Base-by-base conservation (phyloP, 2,888 invertebrate species). In the Epirrhoe alternata region DNA sequence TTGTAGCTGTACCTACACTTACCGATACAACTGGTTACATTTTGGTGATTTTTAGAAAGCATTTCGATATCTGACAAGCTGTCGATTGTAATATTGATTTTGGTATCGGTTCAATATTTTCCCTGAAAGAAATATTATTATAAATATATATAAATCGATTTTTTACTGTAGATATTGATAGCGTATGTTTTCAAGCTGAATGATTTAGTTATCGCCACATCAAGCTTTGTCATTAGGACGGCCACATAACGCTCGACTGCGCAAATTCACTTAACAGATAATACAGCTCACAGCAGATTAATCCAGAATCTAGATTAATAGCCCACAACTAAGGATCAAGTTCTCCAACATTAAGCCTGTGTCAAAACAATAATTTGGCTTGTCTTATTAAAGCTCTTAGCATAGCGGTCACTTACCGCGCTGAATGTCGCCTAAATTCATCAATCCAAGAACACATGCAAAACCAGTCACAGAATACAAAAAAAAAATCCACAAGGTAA, bases 241-340 rank as follows among this genome's bases (percentile, higher is more conserved):
- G 33, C 55, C 51, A 45, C 45, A 51, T 47, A 31, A 42, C 31
- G 50, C 42, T 52, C 53, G 17, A 59, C 47, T 59, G 53, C 35
- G 52, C 33, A 30, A 53, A 63, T 63, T 52, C 51, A 5, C 30
- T 30, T 24, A 50, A 35, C 12, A 38, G 53, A 58, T 49, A 47
- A 55, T 59, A n/a, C 49, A 65, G 31, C 16, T 17, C 61, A 45
- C 47, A 49, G 52, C 31, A 45, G 56, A 57, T 49, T 49, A 52
- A 61, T 53, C 57, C 52, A 58, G 53, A 61, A 61, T 53, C 57
- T 56, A 58, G 57, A 61, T 58, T 35, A 56, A 31, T 49, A 12
- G 52, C 51, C 55, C 31, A 24, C 14, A 31, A 55, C 50, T 45
- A 51, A 30, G 30, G 6, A 24, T 47, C 12, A n/a, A 14, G 17